phyloP scores from a whole-genome alignment of 2,797 vertebrate genomes.

The Rhinoraja longicauda region DNA sequence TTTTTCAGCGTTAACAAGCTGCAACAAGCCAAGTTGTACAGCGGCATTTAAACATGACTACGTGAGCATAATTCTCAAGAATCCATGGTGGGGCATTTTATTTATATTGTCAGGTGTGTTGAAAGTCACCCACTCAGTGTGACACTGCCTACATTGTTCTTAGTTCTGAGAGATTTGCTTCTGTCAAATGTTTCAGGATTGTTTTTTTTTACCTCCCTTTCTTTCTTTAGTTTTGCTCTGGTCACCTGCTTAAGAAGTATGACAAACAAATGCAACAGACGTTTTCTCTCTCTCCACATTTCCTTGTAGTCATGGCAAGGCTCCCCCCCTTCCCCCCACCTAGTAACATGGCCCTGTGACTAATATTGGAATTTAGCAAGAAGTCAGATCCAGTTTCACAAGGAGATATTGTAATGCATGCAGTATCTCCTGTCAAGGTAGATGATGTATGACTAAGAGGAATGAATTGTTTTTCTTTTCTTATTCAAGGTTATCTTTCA shows the following conservation, averaged over 20 bases:
- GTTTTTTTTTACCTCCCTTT: slow-evolving; percentile 42
- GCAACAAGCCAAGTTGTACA: slow-evolving; percentile 50
- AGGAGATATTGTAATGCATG: slow-evolving; percentile 73
- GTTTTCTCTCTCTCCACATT: slow-evolving; percentile 47
- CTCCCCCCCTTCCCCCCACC: neutral
- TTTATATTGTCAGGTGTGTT: slow-evolving; percentile 56
- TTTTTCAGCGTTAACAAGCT: slow-evolving; percentile 59
- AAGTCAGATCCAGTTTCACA: slow-evolving; percentile 96
- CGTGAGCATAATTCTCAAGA: slow-evolving; percentile 46
- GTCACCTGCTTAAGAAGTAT: slow-evolving; percentile 46
- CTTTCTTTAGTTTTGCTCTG: slow-evolving; percentile 42
- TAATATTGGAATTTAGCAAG: slow-evolving; percentile 98
- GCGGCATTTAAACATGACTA: slow-evolving; percentile 42
- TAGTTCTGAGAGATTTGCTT: slow-evolving; percentile 44
- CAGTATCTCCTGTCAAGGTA: slow-evolving; percentile 71
- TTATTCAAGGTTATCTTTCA: slow-evolving; percentile 66
- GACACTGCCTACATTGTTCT: slow-evolving; percentile 54
- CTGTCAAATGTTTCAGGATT: slow-evolving; percentile 45
- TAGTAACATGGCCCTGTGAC: slow-evolving; percentile 74
- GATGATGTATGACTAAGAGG: slow-evolving; percentile 79
- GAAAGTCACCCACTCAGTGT: slow-evolving; percentile 54
- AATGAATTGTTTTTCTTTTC: slow-evolving; percentile 51
- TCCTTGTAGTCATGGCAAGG: slow-evolving; percentile 54
- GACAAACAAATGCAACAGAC: slow-evolving; percentile 45
- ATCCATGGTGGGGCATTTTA: slow-evolving; percentile 49